Evolutionary conservation across 2,113 vertebrate species (phyloP).

Genomic region (Hemichromis elongatus): DNA sequence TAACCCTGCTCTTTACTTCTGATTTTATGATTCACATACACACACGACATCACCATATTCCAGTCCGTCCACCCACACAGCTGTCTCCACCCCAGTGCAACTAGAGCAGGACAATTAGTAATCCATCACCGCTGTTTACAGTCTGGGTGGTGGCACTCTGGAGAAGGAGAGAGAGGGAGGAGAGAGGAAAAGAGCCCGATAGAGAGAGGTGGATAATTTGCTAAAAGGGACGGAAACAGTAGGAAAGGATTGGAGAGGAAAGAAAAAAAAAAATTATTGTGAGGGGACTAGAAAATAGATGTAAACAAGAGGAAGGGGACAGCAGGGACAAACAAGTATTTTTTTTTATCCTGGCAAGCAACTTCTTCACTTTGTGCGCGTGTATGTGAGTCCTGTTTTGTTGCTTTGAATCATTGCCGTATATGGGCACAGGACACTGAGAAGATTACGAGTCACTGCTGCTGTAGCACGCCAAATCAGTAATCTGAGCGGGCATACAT

Average conservation of each 20-base stretch:
- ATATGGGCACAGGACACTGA: not conserved
- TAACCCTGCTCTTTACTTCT: not conserved
- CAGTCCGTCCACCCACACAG: conserved; percentile 37
- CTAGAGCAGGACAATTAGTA: conserved; percentile 57
- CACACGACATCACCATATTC: not conserved
- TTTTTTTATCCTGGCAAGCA: not conserved
- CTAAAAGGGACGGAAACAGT: not conserved
- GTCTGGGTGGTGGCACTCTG: conserved; percentile 38
- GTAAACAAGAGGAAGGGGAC: conserved; percentile 39
- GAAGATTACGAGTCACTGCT: not conserved
- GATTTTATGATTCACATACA: not conserved
- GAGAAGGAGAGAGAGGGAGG: not conserved
- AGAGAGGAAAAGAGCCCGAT: not conserved
- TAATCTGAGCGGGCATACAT: not conserved
- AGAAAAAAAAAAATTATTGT: not conserved
- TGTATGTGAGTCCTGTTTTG: not conserved
- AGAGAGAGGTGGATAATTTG: not conserved
- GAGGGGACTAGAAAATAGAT: not conserved
- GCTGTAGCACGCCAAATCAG: conserved; percentile 12
- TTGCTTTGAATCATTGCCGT: conserved; percentile 13
- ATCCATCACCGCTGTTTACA: conserved; percentile 60
- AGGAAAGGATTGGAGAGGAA: not conserved
- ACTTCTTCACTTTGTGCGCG: not conserved
- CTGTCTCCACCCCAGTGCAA: conserved; percentile 41
- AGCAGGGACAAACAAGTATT: conserved; percentile 12